Conservation (phyloP, 1,140 invertebrate genomes). For the Notospermus geniculatus region DNA sequence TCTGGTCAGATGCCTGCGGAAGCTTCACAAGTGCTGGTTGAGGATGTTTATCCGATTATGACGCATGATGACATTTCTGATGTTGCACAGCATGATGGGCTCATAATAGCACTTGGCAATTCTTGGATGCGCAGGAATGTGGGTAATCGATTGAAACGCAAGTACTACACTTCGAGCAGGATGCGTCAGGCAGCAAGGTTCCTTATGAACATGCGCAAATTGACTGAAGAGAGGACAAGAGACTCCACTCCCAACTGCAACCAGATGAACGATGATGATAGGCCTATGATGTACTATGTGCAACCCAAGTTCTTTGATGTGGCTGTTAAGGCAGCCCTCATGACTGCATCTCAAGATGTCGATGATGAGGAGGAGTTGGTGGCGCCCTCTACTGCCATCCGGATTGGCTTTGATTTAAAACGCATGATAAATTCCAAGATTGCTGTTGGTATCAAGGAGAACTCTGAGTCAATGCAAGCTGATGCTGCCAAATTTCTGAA, state of each 20-base stretch:
- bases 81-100: background rate
- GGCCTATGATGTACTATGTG: too few relatives aligned
- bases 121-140: background rate
- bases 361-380: conserved; percentile 25
- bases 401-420: conserved; percentile 22
- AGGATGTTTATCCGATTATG: background rate
- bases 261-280: too few relatives aligned
- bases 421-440: conserved; percentile 14
- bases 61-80: background rate
- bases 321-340: conserved; percentile 16
- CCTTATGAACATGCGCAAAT: background rate
- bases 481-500: background rate
- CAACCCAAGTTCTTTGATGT: conserved; percentile 16
- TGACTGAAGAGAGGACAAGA: too few relatives aligned
- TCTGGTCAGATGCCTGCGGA: background rate
- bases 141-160: background rate
- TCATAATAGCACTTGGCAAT: background rate
- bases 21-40: background rate
- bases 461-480: background rate
- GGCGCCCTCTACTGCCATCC: conserved; percentile 21
- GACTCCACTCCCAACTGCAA: too few relatives aligned
- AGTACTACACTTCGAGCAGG: background rate
- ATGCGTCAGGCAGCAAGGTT: background rate
- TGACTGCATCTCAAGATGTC: conserved; percentile 10
- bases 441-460: background rate